Evolutionary conservation across 2,797 vertebrate species (phyloP), one percentile per base, ranked within the genome.

Genomic region (Artibeus lituratus): DNA sequence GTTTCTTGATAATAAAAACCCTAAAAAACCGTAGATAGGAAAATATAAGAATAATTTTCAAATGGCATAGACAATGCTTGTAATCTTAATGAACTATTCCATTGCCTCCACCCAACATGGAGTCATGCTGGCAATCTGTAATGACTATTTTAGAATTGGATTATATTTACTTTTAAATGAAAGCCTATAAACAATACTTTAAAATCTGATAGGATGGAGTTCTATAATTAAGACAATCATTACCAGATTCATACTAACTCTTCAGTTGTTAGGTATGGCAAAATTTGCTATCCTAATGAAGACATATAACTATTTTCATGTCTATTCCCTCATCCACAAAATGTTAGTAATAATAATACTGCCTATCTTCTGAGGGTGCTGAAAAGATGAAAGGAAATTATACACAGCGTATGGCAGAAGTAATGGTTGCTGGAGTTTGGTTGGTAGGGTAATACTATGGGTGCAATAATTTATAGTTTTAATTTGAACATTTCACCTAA

Each of bases 171-270:
- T 80, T 92, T 92, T 80, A 82, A 94, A 55, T 19, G 35, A 93
- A 96, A 85, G 42, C 16, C 70, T 95, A 69, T 12, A 87, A 84
- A 91, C 76, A 90, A 29, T 87, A 96, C 95, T 92, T 95, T 74
- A 90, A 95, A 96, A 86, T 69, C 51, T 92, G 74, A n/a, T 24
- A 59, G 15, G 82, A 67, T 3, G 77, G 42, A 18, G 14, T 73
- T 84, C 78, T 39, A 44, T 18, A 24, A 62, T 80, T 85, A 83
- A 96, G 44, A 53, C 7, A 91, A 51, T 65, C 57, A 57, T 73
- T 70, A 62, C 2, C 47, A 18, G 32, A 76, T 55, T 77, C 44
- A 24, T 35, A 82, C 37, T 57, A 93, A 95, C 69, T 91, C 81
- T 18, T 6, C 2, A 5, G 67, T 44, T 21, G 62, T 73, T 44